Base-by-base conservation (phyloP, 2,113 vertebrate genomes). In the Gallinago media region DNA sequence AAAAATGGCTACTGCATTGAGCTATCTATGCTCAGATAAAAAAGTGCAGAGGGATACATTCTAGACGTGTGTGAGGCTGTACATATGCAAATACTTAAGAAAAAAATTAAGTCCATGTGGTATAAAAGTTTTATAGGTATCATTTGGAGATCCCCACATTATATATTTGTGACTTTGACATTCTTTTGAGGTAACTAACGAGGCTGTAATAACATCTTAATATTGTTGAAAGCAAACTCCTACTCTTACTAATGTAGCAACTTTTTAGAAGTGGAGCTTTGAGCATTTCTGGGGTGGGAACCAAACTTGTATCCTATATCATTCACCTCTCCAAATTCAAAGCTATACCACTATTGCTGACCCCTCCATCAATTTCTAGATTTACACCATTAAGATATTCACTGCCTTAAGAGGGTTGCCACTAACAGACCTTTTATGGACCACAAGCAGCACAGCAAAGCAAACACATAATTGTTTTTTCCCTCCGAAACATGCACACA, bases 171-270 rank as follows among this genome's bases (percentile, higher is more conserved):
- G 68, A 67, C 31, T 83, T 49, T 21, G 56, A 81, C 66, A 38
- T 78, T 93, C 73, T 89, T 95, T 52, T 67, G 42, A 94, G 63
- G 46, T 67, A 88, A 93, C 42, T 86, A 91, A 95, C 1, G 12
- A 95, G 79, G 75, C 42, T 80, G 23, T 80, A 96, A 89, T 93
- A 96, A 91, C 36, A 71, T 80, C 83, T 81, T 75, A 78, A 89
- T 91, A 75, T 54, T 56, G 44, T 65, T 52, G 34, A 84, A 84
- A 84, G 31, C 10, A 68, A 26, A 68, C 25, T 85, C 44, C 70
- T 75, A 87, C 56, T 92, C 52, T 23, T 59, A 34, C 38, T 55
- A 58, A 86, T 1, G 3, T 25, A 54, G 15, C 27, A 73, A 34
- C 50, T 73, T 73, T n/a, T 66, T 83, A 85, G 46, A 66, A 49